Base-by-base conservation (phyloP, 2,113 vertebrate species). In the Limanda limanda region DNA sequence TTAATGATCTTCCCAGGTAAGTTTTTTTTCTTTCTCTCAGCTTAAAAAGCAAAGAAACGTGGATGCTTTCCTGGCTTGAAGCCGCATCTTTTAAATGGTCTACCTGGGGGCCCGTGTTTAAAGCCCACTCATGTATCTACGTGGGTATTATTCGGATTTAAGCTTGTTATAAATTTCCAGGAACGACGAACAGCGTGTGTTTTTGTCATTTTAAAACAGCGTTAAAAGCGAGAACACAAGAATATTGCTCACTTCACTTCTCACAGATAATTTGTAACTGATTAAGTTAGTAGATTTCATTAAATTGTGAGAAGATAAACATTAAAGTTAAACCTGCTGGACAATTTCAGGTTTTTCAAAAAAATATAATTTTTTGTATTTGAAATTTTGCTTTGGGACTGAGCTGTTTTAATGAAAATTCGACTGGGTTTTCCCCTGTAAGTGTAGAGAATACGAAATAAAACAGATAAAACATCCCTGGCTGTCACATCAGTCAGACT, bases 1-100 rank as follows among this genome's bases (percentile, higher is more conserved):
- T 82, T 83, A 82, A 92, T 80, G 86, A 71, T 64, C 73, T 88
- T 91, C 23, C 17, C 87, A 92, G 92, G 79, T 91, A 60, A 67
- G 58, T 63, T 37, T 60, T 27, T 59, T 27, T 31, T 59, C 3
- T n/a, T 20, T 5, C 27, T 31, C 27, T 31, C 13, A 5, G 40
- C 61, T 79, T 77, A 74, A 65, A 65, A 74, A 71, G 79, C 71
- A 76, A 63, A 75, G 63, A 64, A 74, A 76, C 35, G 69, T 68
- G 71, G 71, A 48, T 18, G 79, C 68, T 14, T 40, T 1, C 15
- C 69, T 51, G 61, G 61, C 81, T 14, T 27, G 21, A 48, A 58
- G 58, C 37, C 59, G 73, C 45, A 55, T 62, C 48, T 21, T 23
- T 47, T 69, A 27, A 71, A 86, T 71, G 14, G 31, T 74, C 57